Percentiles rank a stretch among this genome's conserved stretches.
phyloP scores from a whole-genome alignment of 2,888 invertebrate genomes.

The Gisinianus flammeolus region DNA sequence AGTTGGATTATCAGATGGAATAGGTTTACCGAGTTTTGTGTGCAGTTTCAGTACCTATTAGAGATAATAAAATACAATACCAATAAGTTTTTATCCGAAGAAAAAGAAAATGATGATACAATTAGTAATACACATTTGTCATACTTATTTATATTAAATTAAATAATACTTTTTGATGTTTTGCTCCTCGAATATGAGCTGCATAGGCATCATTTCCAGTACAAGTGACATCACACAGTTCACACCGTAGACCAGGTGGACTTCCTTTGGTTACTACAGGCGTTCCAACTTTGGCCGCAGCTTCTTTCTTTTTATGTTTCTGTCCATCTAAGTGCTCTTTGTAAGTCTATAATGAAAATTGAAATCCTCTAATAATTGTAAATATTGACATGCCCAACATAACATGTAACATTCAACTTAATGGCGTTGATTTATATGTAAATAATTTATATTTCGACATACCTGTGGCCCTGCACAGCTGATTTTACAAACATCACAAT shows the following conservation, averaged over 20 bases:
- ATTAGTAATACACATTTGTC: too few relatives aligned
- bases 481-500: conserved; percentile 99
- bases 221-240: conserved; percentile 97
- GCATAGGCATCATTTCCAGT: conserved; percentile 98
- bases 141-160: not conserved
- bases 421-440: not conserved
- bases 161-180: conserved; percentile 87
- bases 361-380: not conserved
- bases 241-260: conserved; percentile 80
- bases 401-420: too few relatives aligned
- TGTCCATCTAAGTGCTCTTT: conserved; percentile 97
- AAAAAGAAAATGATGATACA: too few relatives aligned
- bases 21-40: conserved; percentile 96
- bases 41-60: conserved; percentile 81
- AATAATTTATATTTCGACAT: not conserved
- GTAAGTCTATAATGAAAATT: conserved; percentile 71
- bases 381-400: not conserved
- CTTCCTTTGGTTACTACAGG: conserved; percentile 64
- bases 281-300: conserved; percentile 76
- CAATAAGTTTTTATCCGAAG: too few relatives aligned
- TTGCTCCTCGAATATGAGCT: conserved; percentile 95
- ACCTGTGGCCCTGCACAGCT: conserved; percentile 94
- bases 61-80: too few relatives aligned
- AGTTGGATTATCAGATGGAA: conserved; percentile 93
- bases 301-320: conserved; percentile 98